These are phyloP conservation scores for Tridacna gigas DNA, from an alignment of 2,888 invertebrate species.

Conservation along the genomic window DNA sequence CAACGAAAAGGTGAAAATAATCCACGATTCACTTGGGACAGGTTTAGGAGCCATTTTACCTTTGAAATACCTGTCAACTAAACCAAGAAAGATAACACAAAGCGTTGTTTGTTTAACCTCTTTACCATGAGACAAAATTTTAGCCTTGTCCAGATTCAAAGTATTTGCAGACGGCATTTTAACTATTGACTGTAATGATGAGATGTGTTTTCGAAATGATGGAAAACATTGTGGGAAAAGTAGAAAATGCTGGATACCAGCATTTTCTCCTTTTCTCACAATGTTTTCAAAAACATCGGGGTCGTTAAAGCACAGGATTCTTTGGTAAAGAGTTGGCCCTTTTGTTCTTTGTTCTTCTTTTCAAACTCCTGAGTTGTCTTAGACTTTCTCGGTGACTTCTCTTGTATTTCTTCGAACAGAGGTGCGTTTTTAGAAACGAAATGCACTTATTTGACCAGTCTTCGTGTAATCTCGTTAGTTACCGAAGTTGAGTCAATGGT, in stretches of 20 bases:
- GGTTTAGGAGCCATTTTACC: constrained; percentile 58
- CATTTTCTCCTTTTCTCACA: neutral
- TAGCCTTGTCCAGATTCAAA: neutral
- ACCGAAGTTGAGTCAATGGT: no score
- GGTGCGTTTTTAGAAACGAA: no score
- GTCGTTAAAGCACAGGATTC: no score
- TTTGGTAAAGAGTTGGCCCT: no score
- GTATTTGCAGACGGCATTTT: no score
- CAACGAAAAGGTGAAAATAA: constrained; percentile 5
- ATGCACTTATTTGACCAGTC: no score
- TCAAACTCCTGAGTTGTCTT: no score
- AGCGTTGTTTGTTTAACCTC: constrained; percentile 48
- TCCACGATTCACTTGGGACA: constrained; percentile 5
- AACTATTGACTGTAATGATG: neutral
- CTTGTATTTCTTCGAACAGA: no score
- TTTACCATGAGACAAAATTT: neutral
- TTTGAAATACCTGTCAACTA: constrained; percentile 54
- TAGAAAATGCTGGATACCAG: neutral
- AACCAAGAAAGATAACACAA: constrained; percentile 38
- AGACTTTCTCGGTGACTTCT: no score
- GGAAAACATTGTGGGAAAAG: neutral
- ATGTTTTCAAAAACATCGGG: no score
- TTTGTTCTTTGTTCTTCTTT: no score
- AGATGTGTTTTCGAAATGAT: neutral
- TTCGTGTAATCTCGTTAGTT: no score